A percentile compares a stretch with the other conserved stretches of the same genome.
Evolutionary conservation across 2,113 vertebrate species (phyloP).

Genomic region (Calidris pygmaea): DNA sequence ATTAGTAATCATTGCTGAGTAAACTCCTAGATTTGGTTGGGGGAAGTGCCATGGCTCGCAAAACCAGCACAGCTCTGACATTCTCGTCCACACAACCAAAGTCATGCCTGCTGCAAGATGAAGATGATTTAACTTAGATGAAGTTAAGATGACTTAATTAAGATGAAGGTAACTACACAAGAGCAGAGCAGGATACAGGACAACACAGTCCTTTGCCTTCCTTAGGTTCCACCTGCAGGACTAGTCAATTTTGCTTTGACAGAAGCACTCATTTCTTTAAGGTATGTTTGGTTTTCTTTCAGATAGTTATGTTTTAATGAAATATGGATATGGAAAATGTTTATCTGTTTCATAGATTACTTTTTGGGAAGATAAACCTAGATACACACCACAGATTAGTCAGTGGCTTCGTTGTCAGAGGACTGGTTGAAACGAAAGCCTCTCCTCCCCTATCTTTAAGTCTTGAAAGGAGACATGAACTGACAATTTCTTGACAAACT

Average conservation of each 20-base stretch:
- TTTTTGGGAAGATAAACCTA: neutral
- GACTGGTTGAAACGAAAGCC: neutral
- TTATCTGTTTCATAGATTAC: neutral
- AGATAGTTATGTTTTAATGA: neutral
- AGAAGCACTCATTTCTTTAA: neutral
- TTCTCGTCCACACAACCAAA: neutral
- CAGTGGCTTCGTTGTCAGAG: neutral
- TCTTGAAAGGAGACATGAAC: neutral
- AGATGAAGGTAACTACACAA: neutral
- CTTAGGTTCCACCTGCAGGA: neutral
- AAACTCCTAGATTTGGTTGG: neutral
- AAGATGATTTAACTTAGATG: neutral
- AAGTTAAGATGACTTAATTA: neutral
- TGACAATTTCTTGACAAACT: neutral
- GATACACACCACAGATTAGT: neutral
- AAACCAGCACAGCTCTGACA: neutral
- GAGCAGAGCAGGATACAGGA: neutral
- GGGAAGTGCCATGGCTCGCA: neutral
- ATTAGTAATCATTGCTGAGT: neutral
- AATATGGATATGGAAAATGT: neutral
- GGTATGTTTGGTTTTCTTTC: neutral
- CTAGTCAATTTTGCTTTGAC: neutral
- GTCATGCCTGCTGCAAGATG: neutral
- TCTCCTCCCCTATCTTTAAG: neutral
- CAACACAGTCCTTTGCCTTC: neutral